A percentile compares a stretch with the other conserved stretches of the same genome.
These are phyloP conservation scores for Aurelia sp. DNA, from an alignment of 30 jellyfish, hydroid and myxozoan species.

Conservation along the genomic window DNA sequence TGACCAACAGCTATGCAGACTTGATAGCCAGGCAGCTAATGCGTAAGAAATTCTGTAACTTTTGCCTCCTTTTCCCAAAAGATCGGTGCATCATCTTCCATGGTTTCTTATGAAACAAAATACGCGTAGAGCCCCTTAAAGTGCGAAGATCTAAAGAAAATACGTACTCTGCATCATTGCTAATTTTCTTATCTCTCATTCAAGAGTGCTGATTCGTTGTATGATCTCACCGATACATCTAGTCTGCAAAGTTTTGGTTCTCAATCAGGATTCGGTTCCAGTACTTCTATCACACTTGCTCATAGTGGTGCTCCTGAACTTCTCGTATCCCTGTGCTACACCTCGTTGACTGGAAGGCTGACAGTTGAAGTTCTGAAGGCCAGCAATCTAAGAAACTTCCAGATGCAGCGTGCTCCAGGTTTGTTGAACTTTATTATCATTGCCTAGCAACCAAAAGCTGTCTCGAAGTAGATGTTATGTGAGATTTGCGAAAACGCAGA, in stretches of 20 bases:
- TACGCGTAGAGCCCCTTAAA: too few species aligned
- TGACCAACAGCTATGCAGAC: too few species aligned
- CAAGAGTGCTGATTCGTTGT: conserved; percentile 92
- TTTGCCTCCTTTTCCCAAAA: too few species aligned
- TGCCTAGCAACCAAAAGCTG: not conserved
- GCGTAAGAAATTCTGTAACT: too few species aligned
- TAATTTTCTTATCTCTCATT: not conserved
- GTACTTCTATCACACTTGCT: conserved; percentile 74
- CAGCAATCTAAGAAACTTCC: conserved; percentile 80
- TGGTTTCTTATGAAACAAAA: too few species aligned
- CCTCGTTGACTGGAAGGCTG: conserved; percentile 93
- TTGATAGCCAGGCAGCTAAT: too few species aligned
- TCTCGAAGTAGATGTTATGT: too few species aligned
- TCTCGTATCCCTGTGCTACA: conserved; percentile 87
- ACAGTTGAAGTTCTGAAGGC: conserved; percentile 95
- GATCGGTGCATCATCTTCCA: too few species aligned
- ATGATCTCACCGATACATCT: conserved; percentile 89
- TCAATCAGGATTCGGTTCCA: conserved; percentile 81
- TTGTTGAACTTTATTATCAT: not conserved
- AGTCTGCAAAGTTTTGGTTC: conserved; percentile 91
- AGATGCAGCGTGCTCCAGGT: conserved; percentile 98
- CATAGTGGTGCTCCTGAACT: conserved; percentile 92
- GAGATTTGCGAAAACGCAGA: too few species aligned
- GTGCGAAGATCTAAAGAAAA: too few species aligned
- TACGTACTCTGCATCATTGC: not conserved